Evolutionary conservation across 2,888 invertebrate genomes (phyloP).

Genomic region (Lycaena phlaeas): DNA sequence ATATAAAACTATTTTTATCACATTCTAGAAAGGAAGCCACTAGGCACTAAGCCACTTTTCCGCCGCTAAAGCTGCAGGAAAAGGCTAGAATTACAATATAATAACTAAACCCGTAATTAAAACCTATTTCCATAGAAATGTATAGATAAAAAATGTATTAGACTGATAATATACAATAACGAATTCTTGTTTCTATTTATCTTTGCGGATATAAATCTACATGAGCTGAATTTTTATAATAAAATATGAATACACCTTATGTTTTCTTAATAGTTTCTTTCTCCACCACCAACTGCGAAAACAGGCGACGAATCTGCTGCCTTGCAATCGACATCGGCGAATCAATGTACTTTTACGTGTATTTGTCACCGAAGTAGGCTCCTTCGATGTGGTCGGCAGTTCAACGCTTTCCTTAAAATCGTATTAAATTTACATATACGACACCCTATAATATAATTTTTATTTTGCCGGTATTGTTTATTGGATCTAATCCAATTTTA

Average conservation of each 20-base stretch:
- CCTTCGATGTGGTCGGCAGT: constrained; percentile 30
- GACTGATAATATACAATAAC: no score
- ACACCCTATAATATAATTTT: not conserved
- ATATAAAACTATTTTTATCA: no score
- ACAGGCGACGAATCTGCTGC: constrained; percentile 45
- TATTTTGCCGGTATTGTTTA: not conserved
- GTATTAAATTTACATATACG: not conserved
- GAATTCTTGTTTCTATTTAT: no score
- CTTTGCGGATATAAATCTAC: no score
- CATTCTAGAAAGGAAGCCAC: no score
- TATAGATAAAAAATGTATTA: not conserved
- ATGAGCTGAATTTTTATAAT: no score
- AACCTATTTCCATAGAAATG: not conserved
- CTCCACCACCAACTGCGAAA: constrained; percentile 61
- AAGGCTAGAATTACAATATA: no score
- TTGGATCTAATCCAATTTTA: constrained; percentile 3
- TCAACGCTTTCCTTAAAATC: constrained; percentile 25
- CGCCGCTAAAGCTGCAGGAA: no score
- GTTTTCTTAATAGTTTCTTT: constrained; percentile 41
- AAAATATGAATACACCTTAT: constrained; percentile 31
- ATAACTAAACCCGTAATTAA: no score
- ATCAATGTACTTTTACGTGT: constrained; percentile 43
- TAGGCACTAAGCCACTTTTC: no score
- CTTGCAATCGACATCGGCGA: constrained; percentile 46
- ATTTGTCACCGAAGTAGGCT: constrained; percentile 28